phyloP scores from a whole-genome alignment of 37 sponge, comb jelly and placozoan genomes.

The Hormiphora californensis region DNA sequence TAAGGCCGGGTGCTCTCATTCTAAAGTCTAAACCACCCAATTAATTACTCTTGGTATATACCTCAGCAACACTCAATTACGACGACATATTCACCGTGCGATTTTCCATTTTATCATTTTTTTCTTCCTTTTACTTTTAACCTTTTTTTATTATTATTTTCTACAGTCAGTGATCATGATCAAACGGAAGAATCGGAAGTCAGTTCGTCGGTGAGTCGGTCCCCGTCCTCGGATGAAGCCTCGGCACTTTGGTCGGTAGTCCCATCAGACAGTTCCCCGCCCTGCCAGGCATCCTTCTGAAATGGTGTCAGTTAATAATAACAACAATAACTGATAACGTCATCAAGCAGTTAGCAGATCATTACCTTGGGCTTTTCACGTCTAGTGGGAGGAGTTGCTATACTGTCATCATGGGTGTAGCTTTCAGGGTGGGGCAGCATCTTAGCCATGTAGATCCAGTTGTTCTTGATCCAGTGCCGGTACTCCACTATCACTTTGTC shows the following conservation, averaged over 20 bases:
- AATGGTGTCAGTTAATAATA: background rate
- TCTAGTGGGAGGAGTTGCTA: background rate
- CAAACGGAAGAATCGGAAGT: slow-evolving; percentile 21
- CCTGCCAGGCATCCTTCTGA: background rate
- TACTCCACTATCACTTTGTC: slow-evolving; percentile 17
- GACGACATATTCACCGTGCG: background rate
- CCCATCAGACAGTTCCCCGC: background rate
- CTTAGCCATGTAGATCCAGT: background rate
- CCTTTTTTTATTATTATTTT: slow-evolving; percentile 28
- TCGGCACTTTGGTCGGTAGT: slow-evolving; percentile 17
- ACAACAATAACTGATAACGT: background rate
- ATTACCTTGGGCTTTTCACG: background rate
- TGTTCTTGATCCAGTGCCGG: slow-evolving; percentile 10
- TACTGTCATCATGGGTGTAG: background rate
- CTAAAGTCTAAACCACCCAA: background rate
- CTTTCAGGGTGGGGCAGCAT: background rate
- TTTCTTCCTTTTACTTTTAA: slow-evolving; percentile 1
- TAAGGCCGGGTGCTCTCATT: background rate
- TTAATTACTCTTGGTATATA: background rate
- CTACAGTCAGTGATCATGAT: background rate
- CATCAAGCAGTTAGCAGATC: no score
- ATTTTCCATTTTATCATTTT: background rate
- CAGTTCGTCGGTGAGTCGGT: slow-evolving; percentile 23
- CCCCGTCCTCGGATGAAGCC: background rate
- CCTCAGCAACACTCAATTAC: background rate